Conservation (phyloP, 35 echinoderm and acorn worm species). For the Apostichopus japonicus region DNA sequence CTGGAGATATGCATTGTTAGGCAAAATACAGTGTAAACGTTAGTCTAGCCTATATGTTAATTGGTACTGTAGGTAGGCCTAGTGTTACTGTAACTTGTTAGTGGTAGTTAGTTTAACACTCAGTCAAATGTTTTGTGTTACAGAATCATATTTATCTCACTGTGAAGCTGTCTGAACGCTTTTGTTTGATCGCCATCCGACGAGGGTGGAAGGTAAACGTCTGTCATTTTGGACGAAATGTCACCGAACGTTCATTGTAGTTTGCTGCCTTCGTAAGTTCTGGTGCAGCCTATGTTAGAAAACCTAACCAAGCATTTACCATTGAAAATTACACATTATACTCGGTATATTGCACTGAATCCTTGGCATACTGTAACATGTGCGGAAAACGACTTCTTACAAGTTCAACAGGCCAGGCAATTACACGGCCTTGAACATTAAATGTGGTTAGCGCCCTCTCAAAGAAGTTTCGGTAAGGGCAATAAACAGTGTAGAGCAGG, state of each 20-base stretch:
- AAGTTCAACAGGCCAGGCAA: not conserved
- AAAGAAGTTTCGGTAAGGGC: not conserved
- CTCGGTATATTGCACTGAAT: not conserved
- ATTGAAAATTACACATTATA: too few relatives aligned
- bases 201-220: slow-evolving; percentile 42
- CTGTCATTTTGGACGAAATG: slow-evolving; percentile 10
- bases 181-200: slow-evolving; percentile 25
- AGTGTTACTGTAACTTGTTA: too few relatives aligned
- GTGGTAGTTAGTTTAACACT: too few relatives aligned
- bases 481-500: too few relatives aligned
- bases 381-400: not conserved
- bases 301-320: not conserved
- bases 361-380: not conserved
- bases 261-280: not conserved
- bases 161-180: not conserved
- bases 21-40: too few relatives aligned
- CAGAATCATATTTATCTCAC: not conserved
- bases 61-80: too few relatives aligned
- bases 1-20: not conserved
- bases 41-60: too few relatives aligned
- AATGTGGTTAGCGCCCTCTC: not conserved
- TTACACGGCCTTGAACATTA: not conserved
- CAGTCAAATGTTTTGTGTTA: too few relatives aligned
- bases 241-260: not conserved
- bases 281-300: not conserved